Conservation (phyloP, 2,797 vertebrate genomes). For the Tapera naevia region DNA sequence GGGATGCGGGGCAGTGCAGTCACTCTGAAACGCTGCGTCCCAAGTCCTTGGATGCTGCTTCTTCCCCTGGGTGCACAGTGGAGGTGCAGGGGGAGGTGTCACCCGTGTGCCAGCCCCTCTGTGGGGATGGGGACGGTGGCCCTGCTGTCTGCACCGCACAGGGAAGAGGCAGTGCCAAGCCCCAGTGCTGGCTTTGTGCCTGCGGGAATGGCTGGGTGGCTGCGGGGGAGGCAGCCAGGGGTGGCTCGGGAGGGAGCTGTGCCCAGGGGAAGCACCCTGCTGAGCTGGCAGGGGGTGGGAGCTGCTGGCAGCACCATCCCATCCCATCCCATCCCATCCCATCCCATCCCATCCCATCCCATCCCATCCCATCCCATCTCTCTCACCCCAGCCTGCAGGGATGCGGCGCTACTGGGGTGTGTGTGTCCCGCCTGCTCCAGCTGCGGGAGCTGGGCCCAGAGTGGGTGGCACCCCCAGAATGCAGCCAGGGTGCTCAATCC, state of each 20-base stretch:
- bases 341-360: not conserved
- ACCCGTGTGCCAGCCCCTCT: not conserved
- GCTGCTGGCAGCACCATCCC: not conserved
- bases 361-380: no score
- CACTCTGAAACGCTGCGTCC: not conserved
- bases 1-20: not conserved
- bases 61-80: not conserved
- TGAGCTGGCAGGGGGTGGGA: not conserved
- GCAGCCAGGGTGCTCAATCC: not conserved
- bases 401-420: accelerated
- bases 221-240: accelerated
- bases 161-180: not conserved
- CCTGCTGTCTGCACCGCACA: accelerated
- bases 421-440: accelerated
- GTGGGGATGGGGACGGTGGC: not conserved
- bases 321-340: not conserved
- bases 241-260: not conserved
- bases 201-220: not conserved
- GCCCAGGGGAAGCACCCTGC: not conserved
- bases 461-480: accelerated
- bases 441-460: accelerated
- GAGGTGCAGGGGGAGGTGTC: not conserved
- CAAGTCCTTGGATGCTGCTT: not conserved
- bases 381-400: not conserved
- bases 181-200: not conserved